Evolutionary conservation across 1,140 invertebrate species (phyloP).

Genomic region (Grapholita molesta): DNA sequence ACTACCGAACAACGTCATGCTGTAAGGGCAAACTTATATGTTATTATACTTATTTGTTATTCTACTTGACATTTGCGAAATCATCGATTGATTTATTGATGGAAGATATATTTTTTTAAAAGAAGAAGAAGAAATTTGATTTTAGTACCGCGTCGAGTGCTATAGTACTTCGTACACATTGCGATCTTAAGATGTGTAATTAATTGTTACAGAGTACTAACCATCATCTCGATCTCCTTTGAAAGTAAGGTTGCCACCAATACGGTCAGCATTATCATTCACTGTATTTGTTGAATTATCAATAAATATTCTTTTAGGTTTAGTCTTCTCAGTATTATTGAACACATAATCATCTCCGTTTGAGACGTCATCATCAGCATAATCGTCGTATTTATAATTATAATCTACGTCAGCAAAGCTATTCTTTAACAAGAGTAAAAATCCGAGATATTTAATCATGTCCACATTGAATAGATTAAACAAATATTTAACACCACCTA

Average conservation of each 20-base stretch:
- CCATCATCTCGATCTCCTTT: neutral
- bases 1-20: no score
- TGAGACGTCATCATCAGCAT: neutral
- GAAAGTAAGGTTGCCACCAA: neutral
- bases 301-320: neutral
- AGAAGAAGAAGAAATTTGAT: no score
- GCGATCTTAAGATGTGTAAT: no score
- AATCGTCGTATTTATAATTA: neutral
- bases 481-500: neutral
- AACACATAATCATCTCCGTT: neutral
- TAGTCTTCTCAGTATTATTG: neutral
- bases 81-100: no score
- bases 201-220: neutral
- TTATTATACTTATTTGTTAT: no score
- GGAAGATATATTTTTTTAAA: no score
- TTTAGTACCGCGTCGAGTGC: no score
- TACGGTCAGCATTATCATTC: neutral
- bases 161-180: no score
- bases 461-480: no score
- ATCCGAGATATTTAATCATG: neutral
- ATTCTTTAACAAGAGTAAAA: neutral
- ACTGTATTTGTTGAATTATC: neutral
- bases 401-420: neutral
- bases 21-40: no score
- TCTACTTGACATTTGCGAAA: no score